Percentiles rank a stretch among this genome's conserved stretches.
These are phyloP conservation scores for Ammodytes dubius DNA, from an alignment of 2,113 vertebrate genomes.

Conservation along the genomic window DNA sequence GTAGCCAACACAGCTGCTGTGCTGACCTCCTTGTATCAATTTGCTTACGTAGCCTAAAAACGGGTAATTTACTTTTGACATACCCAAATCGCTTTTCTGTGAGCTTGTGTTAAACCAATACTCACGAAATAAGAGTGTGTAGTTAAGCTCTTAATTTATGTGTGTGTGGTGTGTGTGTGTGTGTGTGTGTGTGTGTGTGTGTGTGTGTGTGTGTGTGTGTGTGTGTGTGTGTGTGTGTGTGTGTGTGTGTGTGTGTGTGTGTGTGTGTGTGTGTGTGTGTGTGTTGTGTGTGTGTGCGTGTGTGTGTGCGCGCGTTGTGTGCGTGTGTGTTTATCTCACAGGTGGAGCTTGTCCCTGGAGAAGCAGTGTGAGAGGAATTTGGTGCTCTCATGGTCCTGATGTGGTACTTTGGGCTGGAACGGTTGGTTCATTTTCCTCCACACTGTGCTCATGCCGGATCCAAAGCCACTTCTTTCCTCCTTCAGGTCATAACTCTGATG, in stretches of 20 bases:
- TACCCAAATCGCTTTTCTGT: no score
- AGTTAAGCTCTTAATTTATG: no score
- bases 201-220: background rate
- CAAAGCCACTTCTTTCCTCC: conserved; percentile 88
- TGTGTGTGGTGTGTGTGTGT: no score
- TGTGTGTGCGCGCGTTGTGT: no score
- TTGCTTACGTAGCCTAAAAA: no score
- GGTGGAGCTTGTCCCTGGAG: conserved; percentile 95
- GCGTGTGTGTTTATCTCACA: conserved; percentile 89
- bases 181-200: no score
- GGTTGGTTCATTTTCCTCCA: conserved; percentile 91
- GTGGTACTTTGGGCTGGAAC: conserved; percentile 92
- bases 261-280: conserved; percentile 6
- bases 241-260: conserved; percentile 2
- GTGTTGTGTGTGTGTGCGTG: no score
- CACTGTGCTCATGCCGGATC: conserved; percentile 86
- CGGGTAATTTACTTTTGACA: no score
- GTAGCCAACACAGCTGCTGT: no score
- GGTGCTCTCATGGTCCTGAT: conserved; percentile 84
- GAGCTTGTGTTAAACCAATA: no score
- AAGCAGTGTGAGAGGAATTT: conserved; percentile 95
- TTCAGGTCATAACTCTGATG: conserved; percentile 92
- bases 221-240: background rate
- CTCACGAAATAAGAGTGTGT: no score
- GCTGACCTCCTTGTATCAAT: no score